Percentiles rank a stretch among this genome's conserved stretches.
phyloP scores from a whole-genome alignment of 1,140 invertebrate species.

The Zeugodacus cucurbitae region DNA sequence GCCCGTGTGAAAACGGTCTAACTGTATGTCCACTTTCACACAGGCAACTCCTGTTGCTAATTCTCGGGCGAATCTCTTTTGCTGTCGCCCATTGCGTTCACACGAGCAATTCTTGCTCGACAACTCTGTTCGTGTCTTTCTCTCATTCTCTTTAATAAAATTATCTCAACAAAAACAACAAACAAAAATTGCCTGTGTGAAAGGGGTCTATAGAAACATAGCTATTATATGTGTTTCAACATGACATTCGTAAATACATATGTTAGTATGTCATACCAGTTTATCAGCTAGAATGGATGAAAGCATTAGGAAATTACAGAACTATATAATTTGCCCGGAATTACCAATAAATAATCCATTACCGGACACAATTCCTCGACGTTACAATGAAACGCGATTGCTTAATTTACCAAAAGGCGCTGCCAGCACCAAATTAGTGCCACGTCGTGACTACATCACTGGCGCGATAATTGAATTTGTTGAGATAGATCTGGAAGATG shows the following conservation, averaged over 20 bases:
- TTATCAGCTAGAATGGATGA: slow-evolving; percentile 43
- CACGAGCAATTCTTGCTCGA: no score
- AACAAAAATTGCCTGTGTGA: no score
- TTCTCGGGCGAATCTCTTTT: no score
- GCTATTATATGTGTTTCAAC: background rate
- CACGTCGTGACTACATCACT: slow-evolving; percentile 76
- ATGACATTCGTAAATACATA: slow-evolving; percentile 11
- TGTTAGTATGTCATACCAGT: background rate
- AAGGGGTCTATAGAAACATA: no score
- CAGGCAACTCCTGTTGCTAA: no score
- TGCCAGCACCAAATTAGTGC: slow-evolving; percentile 62
- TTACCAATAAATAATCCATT: slow-evolving; percentile 58
- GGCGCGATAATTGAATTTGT: slow-evolving; percentile 76
- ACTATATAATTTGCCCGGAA: slow-evolving; percentile 59
- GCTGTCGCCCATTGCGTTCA: no score
- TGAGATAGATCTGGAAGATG: slow-evolving; percentile 73
- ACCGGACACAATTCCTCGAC: slow-evolving; percentile 56
- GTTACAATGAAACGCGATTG: slow-evolving; percentile 55
- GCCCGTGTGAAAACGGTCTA: no score
- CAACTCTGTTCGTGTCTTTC: no score
- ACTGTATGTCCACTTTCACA: no score
- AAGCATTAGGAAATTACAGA: slow-evolving; percentile 53
- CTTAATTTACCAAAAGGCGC: slow-evolving; percentile 55
- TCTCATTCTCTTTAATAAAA: no score
- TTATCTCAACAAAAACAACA: no score